Base-by-base conservation (phyloP, 2,888 invertebrate genomes). In the Lobophora halterata region DNA sequence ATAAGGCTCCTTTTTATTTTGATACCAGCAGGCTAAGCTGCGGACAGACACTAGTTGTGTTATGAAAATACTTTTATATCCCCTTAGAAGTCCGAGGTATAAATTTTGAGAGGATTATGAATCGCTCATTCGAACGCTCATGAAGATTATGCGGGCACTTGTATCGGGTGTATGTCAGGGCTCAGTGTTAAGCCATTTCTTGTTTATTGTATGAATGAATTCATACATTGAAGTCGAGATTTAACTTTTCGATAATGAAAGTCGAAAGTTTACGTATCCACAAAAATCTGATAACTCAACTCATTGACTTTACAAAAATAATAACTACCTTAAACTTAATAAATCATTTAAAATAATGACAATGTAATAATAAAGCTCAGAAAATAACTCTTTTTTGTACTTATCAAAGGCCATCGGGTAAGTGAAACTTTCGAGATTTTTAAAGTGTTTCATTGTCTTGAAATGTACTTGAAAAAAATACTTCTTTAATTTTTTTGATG, bases 341-440 rank as follows among this genome's bases (percentile, higher is more conserved):
- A 33, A 29, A 25, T 33, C 37, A 43, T 43, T 43, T 14, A 38
- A 38, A 38, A 38, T 29, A 27, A 29, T 21, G 21, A 37, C 42
- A 37, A 32, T 33, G 36, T 29, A 25, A 43, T 33, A 37, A 37
- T 37, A 51, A 41, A 34, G 19, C 24, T n/a, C n/a, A n/a, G n/a
- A n/a, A 26, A 35, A 38, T 33, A 29, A 30, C 29, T 43, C n/a
- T n/a, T n/a, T n/a, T n/a, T n/a, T n/a, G n/a, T n/a, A n/a, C n/a
- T n/a, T n/a, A n/a, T n/a, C n/a, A n/a, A n/a, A n/a, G n/a, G n/a
- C n/a, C n/a, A n/a, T n/a, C n/a, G n/a, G n/a, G n/a, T n/a, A n/a
- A n/a, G n/a, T n/a, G n/a, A n/a, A n/a, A n/a, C n/a, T n/a, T n/a
- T n/a, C n/a, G n/a, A n/a, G n/a, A n/a, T n/a, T n/a, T n/a, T n/a